Evolutionary conservation across 1,140 invertebrate species (phyloP).

Genomic region (Listronotus oregonensis): DNA sequence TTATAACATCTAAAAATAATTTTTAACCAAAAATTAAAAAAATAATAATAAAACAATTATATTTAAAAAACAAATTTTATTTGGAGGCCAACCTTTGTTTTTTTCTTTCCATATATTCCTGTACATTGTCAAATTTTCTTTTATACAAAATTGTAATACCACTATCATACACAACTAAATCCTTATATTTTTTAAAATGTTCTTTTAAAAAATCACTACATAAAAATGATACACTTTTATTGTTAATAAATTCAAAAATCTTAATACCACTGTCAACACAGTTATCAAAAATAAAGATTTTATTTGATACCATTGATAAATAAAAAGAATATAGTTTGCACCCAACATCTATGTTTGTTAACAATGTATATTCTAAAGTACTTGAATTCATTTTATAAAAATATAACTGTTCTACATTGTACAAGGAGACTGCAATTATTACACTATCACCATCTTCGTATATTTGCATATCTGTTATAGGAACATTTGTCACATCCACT

Average conservation of each 20-base stretch:
- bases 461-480: constrained; percentile 63
- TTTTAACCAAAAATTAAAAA: too few relatives aligned
- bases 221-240: constrained; percentile 26
- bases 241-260: constrained; percentile 46
- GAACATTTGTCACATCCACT: constrained; percentile 61
- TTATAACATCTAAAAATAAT: too few relatives aligned
- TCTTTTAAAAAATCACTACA: constrained; percentile 45
- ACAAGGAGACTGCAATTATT: constrained; percentile 58
- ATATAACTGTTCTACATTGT: constrained; percentile 54
- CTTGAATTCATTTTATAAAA: constrained; percentile 41
- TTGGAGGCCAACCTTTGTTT: constrained; percentile 61
- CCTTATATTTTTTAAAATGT: constrained; percentile 55
- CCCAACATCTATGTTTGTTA: constrained; percentile 32
- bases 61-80: constrained; percentile 28
- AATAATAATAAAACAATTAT: too few relatives aligned
- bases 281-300: constrained; percentile 51
- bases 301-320: constrained; percentile 54
- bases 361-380: constrained; percentile 31
- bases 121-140: constrained; percentile 76
- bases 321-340: constrained; percentile 34
- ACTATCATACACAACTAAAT: constrained; percentile 41
- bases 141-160: constrained; percentile 70
- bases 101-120: constrained; percentile 77
- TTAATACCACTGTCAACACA: constrained; percentile 27
- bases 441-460: constrained; percentile 51